These are phyloP conservation scores for Adrianichthys oophorus DNA, from an alignment of 2,797 vertebrate species.

Conservation along the genomic window DNA sequence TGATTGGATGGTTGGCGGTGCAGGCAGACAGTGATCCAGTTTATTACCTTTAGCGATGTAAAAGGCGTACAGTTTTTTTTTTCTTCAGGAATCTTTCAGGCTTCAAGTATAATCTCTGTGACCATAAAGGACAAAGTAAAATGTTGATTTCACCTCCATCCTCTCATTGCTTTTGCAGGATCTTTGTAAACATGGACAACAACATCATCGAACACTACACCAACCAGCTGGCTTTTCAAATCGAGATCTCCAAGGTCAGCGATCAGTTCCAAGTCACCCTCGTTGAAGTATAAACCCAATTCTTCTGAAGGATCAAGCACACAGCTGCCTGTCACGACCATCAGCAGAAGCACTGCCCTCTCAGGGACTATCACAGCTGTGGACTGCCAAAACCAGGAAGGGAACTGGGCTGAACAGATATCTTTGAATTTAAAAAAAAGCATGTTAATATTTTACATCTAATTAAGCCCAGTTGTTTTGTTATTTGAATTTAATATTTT, in stretches of 20 bases:
- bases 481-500: constrained; percentile 61
- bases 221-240: constrained; percentile 94
- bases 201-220: constrained; percentile 97
- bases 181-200: constrained; percentile 97
- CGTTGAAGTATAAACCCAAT: constrained; percentile 85
- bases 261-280: constrained; percentile 91
- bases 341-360: constrained; percentile 59
- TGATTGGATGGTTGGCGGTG: constrained; percentile 27
- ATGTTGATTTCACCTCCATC: background rate
- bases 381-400: constrained; percentile 19
- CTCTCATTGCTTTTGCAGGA: constrained; percentile 68
- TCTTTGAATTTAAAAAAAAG: constrained; percentile 18
- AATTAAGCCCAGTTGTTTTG: constrained; percentile 27
- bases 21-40: constrained; percentile 37
- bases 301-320: constrained; percentile 37
- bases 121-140: constrained; percentile 1
- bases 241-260: constrained; percentile 84
- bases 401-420: constrained; percentile 29
- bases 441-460: constrained; percentile 63
- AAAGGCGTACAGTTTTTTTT: constrained; percentile 15
- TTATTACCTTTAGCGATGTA: constrained; percentile 35
- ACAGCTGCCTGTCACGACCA: constrained; percentile 32
- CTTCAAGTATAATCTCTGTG: background rate
- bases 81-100: constrained; percentile 4
- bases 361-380: constrained; percentile 44